Percentiles rank a stretch among this genome's conserved stretches.
phyloP scores from a whole-genome alignment of 2,113 vertebrate species.

The mouse (Mus musculus) region GRCm39 chr5:111706001-111706500 shows the following conservation, averaged over 20 bases:
- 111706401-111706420: background rate
- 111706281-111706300: background rate
- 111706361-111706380: background rate
- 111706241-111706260: background rate
- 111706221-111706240: background rate
- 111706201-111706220: fast-evolving
- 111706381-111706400: background rate
- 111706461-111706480: too few relatives aligned
- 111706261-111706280: background rate
- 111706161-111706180: background rate
- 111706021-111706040: background rate
- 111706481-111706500: background rate
- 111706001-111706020: background rate
- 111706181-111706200: background rate
- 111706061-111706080: background rate
- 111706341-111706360: fast-evolving
- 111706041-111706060: too few relatives aligned
- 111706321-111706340: background rate
- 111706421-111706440: background rate
- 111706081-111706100: background rate
- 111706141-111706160: background rate
- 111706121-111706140: background rate
- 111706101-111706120: background rate
- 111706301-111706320: background rate
- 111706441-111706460: too few relatives aligned